Base-by-base conservation (phyloP, 2,113 vertebrate genomes). In the Lophius piscatorius region DNA sequence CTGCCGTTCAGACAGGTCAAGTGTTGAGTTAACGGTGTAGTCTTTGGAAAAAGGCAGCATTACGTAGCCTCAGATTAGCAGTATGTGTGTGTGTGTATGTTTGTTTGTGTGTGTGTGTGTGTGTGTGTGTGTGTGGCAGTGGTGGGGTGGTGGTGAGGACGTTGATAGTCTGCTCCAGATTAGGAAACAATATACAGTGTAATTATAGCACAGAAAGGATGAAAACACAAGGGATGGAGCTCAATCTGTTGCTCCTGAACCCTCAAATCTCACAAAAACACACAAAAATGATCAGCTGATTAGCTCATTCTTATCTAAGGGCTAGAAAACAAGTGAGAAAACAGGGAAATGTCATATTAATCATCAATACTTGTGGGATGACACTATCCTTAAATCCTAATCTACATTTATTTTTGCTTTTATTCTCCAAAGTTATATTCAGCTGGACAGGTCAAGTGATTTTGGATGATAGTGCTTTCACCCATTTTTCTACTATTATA, bases 21-120 rank as follows among this genome's bases (percentile, higher is more conserved):
- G 48, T 74, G 68, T 73, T 69, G 36, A 59, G 68, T 74, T 77
- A 71, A 62, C 42, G 38, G 68, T 59, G 46, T 82, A 80, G 80
- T 83, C 70, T 69, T 56, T 52, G 42, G 34, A 13, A 70, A 61
- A 68, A 66, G 9, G 42, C 31, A 45, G 2, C 17, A 76, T 74
- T 74, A 74, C 67, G 58, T 44, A 22, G 22, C 38, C 26, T 74
- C 31, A 81, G 78, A 85, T 73, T 60, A 78, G 49, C 61, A n/a
- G 35, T 57, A 8, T 41, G 54, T 68, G 57, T 67, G 36, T 56
- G 21, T 63, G 58, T 17, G 42, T 50, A n/a, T n/a, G n/a, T n/a
- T n/a, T n/a, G 35, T 57, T 8, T 41, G 54, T 68, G 57, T 67
- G 36, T 56, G 21, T 63, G 58, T 17, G 42, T 50, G 35, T 57